A percentile compares a stretch with the other conserved stretches of the same genome.
phyloP scores from a whole-genome alignment of 2,797 vertebrate species.

The Fistularia tabacaria region DNA sequence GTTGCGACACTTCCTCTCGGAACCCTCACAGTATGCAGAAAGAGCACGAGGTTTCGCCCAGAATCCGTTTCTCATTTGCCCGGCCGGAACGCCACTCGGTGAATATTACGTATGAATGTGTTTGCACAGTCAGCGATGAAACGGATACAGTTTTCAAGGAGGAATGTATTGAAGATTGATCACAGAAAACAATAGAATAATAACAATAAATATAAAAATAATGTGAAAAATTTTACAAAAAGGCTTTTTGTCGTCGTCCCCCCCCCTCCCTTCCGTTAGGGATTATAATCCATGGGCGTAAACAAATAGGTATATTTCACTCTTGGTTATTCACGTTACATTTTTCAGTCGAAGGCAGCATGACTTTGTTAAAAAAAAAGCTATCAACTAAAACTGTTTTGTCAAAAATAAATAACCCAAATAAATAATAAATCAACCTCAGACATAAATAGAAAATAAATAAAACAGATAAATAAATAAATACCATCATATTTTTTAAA shows the following conservation, averaged over 20 bases:
- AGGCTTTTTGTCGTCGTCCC: too few relatives aligned
- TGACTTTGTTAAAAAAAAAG: not conserved
- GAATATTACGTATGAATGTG: not conserved
- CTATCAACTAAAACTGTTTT: not conserved
- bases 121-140: not conserved
- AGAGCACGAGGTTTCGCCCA: not conserved
- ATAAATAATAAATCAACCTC: conserved; percentile 33
- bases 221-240: not conserved
- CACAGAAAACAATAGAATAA: conserved; percentile 10
- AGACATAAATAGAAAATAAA: conserved; percentile 48
- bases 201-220: conserved; percentile 29
- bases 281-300: too few relatives aligned
- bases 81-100: too few relatives aligned
- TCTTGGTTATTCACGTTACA: too few relatives aligned
- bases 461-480: conserved; percentile 34
- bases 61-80: not conserved
- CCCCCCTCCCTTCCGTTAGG: too few relatives aligned
- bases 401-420: conserved; percentile 28
- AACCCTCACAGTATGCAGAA: conserved; percentile 6
- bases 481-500: conserved; percentile 7
- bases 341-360: too few relatives aligned
- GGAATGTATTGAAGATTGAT: conserved; percentile 12
- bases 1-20: conserved; percentile 22
- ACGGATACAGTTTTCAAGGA: too few relatives aligned
- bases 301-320: too few relatives aligned